These are phyloP conservation scores for Psilopsiagon aurifrons DNA, from an alignment of 2,113 vertebrate genomes.

Conservation along the genomic window DNA sequence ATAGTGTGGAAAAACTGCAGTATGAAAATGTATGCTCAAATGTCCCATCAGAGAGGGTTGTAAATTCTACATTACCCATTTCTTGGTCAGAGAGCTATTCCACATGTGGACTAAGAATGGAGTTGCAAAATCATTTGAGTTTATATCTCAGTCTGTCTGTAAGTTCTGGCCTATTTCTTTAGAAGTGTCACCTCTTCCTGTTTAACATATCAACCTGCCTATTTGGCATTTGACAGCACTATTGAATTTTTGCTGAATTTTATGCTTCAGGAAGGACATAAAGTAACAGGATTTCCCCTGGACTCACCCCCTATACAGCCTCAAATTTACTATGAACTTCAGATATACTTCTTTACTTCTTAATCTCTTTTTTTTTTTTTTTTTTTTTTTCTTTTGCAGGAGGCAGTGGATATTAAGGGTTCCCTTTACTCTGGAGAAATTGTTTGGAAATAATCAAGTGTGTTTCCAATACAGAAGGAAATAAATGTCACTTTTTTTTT, in stretches of 20 bases:
- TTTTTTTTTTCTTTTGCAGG: not conserved
- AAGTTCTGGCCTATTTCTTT: constrained; percentile 33
- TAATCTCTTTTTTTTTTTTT: not conserved
- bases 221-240: constrained; percentile 59
- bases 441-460: not conserved
- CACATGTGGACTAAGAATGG: not conserved
- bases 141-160: not conserved
- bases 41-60: not conserved
- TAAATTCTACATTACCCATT: not conserved
- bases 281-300: constrained; percentile 56
- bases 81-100: not conserved
- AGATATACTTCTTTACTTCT: not conserved
- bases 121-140: constrained; percentile 39
- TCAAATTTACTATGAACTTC: constrained; percentile 58
- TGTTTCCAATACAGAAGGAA: not conserved
- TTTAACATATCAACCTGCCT: constrained; percentile 54
- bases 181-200: constrained; percentile 39
- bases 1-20: not conserved
- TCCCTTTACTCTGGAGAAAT: not conserved
- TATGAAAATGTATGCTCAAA: not conserved
- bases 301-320: not conserved
- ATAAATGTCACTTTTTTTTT: not conserved
- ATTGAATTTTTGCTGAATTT: constrained; percentile 70
- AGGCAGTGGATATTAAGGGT: accelerated
- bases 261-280: constrained; percentile 60